Conservation (phyloP, 2,797 vertebrate species). For the Periparus ater region DNA sequence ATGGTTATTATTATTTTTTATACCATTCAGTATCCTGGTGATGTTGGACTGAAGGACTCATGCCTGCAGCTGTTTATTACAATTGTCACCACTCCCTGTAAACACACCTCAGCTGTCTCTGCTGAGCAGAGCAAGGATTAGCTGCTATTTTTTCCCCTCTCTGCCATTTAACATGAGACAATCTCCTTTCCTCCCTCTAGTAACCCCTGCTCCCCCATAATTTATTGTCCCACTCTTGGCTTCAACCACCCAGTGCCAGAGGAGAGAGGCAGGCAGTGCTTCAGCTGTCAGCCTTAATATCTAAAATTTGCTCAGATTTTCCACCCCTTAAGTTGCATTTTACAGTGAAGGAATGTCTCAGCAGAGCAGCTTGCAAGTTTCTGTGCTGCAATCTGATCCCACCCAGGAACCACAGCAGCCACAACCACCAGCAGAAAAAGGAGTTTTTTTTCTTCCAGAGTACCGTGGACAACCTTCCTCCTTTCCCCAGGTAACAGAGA, state of each 20-base stretch:
- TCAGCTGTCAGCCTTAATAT: not conserved
- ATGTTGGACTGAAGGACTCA: not conserved
- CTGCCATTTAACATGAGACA: not conserved
- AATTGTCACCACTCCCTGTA: not conserved
- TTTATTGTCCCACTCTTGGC: not conserved
- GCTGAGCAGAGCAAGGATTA: not conserved
- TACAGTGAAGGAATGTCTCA: not conserved
- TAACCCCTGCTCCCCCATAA: not conserved
- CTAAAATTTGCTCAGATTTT: not conserved
- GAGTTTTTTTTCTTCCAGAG: not conserved
- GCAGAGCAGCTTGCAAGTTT: not conserved
- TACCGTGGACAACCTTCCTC: not conserved
- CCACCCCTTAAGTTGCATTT: not conserved
- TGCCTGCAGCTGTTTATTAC: not conserved
- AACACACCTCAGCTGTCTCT: not conserved
- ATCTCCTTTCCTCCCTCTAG: not conserved
- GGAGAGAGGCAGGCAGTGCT: not conserved
- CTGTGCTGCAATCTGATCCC: not conserved
- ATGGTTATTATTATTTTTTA: not conserved
- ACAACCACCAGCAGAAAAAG: not conserved
- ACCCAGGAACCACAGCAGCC: not conserved
- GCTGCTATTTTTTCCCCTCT: not conserved
- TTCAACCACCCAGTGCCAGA: not conserved
- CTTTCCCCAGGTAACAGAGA: not conserved
- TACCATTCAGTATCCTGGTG: not conserved